These are phyloP conservation scores for Castor canadensis DNA, from an alignment of 2,113 vertebrate genomes.

Conservation along the genomic window DNA sequence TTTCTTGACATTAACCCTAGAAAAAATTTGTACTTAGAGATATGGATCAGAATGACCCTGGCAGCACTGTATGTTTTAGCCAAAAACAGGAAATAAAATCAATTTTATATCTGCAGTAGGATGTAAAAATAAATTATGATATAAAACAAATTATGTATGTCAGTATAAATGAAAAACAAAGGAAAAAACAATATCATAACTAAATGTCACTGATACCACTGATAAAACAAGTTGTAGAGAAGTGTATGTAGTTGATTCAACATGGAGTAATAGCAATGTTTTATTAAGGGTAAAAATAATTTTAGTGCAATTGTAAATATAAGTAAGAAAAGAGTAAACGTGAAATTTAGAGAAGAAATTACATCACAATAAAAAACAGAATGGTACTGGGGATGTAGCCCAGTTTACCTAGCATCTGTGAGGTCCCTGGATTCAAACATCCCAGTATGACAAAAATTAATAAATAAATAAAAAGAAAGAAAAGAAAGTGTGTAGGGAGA, in stretches of 20 bases:
- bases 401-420: fast-evolving
- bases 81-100: neutral
- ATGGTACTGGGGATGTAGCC: too few species aligned
- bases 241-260: neutral
- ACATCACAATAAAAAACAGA: neutral
- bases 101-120: neutral
- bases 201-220: neutral
- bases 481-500: too few species aligned
- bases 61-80: neutral
- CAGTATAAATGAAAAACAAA: neutral
- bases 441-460: neutral
- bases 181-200: neutral
- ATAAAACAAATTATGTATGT: neutral
- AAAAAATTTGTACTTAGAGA: neutral
- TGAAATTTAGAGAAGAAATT: neutral
- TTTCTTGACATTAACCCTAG: neutral
- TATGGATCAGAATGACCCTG: neutral
- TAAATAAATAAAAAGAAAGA: neutral
- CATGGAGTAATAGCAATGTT: neutral
- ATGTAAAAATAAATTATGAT: neutral
- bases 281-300: neutral
- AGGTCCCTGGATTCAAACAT: neutral
- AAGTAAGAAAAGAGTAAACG: neutral
- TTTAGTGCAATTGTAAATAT: neutral
- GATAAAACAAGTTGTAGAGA: neutral